Conservation (phyloP, 2,113 vertebrate species). For the Coturnix japonica region DNA sequence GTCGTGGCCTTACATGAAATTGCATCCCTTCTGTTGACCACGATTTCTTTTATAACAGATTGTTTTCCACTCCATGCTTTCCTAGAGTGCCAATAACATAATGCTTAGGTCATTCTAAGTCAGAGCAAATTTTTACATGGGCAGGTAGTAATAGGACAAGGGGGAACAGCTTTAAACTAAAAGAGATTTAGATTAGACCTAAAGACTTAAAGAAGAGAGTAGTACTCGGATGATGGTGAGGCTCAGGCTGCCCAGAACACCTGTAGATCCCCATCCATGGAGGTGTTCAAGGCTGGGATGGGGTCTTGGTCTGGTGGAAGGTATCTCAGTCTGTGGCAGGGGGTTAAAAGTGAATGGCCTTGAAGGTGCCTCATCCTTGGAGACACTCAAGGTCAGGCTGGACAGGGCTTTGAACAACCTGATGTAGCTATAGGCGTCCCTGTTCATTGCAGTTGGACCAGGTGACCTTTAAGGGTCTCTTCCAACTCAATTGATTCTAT, state of each 20-base stretch:
- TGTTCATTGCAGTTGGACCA: too few species aligned
- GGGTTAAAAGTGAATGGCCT: not conserved
- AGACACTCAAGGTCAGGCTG: too few species aligned
- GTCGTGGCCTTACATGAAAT: not conserved
- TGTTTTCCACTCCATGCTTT: not conserved
- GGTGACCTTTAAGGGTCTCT: too few species aligned
- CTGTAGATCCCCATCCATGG: not conserved
- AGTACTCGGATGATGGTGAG: not conserved
- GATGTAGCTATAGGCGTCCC: too few species aligned
- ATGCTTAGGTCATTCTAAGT: not conserved
- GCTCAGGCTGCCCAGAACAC: not conserved
- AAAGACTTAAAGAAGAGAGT: not conserved
- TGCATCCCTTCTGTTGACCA: not conserved
- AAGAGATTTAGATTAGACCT: not conserved
- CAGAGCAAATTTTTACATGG: not conserved
- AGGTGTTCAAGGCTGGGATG: not conserved
- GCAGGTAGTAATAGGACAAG: not conserved
- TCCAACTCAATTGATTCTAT: too few species aligned
- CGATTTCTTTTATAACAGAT: not conserved
- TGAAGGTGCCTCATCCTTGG: not conserved
- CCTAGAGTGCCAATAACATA: not conserved
- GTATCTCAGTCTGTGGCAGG: not conserved
- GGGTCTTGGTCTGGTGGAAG: not conserved
- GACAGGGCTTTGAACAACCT: too few species aligned
- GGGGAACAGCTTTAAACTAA: not conserved